Evolutionary conservation across 2,797 vertebrate species (phyloP).

Genomic region (Sebastes glaucus): DNA sequence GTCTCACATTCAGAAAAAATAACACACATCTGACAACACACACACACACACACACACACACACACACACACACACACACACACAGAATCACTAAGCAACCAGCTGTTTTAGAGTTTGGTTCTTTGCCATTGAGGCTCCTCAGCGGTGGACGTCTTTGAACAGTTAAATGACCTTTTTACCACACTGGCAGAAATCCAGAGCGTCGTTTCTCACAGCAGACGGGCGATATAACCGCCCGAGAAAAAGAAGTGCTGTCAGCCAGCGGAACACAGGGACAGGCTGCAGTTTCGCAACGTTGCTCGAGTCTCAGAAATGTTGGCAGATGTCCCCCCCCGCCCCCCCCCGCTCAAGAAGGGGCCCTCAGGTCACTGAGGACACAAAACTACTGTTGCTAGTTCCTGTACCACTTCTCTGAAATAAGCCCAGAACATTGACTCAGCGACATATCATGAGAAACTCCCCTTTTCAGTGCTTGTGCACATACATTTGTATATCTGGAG

Average conservation of each 20-base stretch:
- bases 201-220: slow-evolving; percentile 4
- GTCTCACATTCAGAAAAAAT: too few relatives aligned
- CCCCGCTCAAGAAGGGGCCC: background rate
- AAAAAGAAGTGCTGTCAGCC: slow-evolving; percentile 2
- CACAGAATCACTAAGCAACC: slow-evolving; percentile 1
- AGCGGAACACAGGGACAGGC: background rate
- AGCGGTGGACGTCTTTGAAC: background rate
- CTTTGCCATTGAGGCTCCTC: background rate
- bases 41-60: too few relatives aligned
- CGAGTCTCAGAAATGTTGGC: slow-evolving; percentile 34
- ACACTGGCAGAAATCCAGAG: background rate
- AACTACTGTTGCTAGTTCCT: slow-evolving; percentile 29
- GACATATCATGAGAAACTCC: too few relatives aligned
- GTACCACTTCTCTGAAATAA: slow-evolving; percentile 5
- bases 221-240: background rate
- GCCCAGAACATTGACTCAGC: background rate
- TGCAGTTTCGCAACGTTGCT: slow-evolving; percentile 42
- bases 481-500: too few relatives aligned
- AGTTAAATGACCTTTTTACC: slow-evolving; percentile 3
- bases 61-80: too few relatives aligned
- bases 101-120: background rate
- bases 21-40: too few relatives aligned
- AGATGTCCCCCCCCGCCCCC: background rate
- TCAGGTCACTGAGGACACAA: slow-evolving; percentile 53
- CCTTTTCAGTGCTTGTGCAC: too few relatives aligned